Conservation (phyloP, 2,797 vertebrate species). For the Stomatorhinus walkeri region DNA sequence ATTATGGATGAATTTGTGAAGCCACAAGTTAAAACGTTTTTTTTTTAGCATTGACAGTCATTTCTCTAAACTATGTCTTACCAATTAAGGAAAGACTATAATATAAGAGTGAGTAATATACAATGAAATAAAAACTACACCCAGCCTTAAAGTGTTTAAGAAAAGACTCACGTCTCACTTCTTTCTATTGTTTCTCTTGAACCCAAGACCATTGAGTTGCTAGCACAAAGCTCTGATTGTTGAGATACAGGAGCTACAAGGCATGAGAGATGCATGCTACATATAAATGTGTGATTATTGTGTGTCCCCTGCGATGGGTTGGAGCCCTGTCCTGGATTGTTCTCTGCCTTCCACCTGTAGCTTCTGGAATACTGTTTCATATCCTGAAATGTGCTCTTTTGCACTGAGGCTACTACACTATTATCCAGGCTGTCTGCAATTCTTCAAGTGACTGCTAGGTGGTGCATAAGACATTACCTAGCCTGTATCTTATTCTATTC, state of each 20-base stretch:
- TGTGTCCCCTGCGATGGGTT: neutral
- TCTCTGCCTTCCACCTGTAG: neutral
- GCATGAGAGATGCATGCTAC: neutral
- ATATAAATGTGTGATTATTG: neutral
- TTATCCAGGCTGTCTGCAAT: neutral
- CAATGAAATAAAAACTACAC: neutral
- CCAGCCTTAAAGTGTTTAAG: neutral
- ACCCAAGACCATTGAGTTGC: neutral
- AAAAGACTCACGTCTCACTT: neutral
- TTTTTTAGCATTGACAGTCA: neutral
- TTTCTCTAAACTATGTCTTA: neutral
- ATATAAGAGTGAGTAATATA: neutral
- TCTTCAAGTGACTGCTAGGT: neutral
- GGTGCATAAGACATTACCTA: neutral
- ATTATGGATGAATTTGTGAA: neutral
- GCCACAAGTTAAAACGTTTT: neutral
- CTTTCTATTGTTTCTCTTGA: neutral
- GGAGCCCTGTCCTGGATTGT: neutral
- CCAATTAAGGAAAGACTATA: neutral
- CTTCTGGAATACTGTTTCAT: neutral
- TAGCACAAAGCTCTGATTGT: neutral
- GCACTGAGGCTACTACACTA: neutral
- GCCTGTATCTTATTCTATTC: neutral
- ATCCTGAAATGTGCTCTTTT: neutral
- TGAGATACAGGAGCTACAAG: neutral